Evolutionary conservation across 2,888 invertebrate species (phyloP).

Genomic region (Drosophila conformis): DNA sequence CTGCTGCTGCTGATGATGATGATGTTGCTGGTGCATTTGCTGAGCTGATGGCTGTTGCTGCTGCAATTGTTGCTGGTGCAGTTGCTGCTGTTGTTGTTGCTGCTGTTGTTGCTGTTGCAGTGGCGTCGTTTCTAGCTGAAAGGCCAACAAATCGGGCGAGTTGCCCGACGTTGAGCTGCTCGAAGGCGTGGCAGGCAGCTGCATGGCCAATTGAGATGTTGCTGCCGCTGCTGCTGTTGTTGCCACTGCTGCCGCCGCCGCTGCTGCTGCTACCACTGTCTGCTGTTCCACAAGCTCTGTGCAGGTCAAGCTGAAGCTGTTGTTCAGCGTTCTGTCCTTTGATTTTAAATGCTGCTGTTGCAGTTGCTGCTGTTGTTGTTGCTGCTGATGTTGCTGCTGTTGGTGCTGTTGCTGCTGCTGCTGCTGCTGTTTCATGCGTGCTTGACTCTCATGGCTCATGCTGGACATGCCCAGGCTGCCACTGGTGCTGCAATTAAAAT

Average conservation of each 20-base stretch:
- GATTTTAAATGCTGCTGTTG: slow-evolving; percentile 50
- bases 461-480: slow-evolving; percentile 79
- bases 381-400: slow-evolving; percentile 59
- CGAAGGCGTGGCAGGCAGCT: slow-evolving; percentile 73
- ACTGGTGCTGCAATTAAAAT: slow-evolving; percentile 58
- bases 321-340: slow-evolving; percentile 48
- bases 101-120: slow-evolving; percentile 51
- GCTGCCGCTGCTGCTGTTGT: slow-evolving; percentile 25
- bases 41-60: slow-evolving; percentile 38
- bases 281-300: slow-evolving; percentile 59
- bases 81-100: slow-evolving; percentile 45
- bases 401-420: slow-evolving; percentile 69
- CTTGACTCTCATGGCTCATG: slow-evolving; percentile 84
- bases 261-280: slow-evolving; percentile 34
- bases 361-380: slow-evolving; percentile 49
- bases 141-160: slow-evolving; percentile 81
- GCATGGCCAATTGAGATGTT: slow-evolving; percentile 54
- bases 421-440: slow-evolving; percentile 82
- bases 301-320: slow-evolving; percentile 52
- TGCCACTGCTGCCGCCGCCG: slow-evolving; percentile 23
- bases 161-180: slow-evolving; percentile 81
- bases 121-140: slow-evolving; percentile 61
- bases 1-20: slow-evolving; percentile 26
- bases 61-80: slow-evolving; percentile 51
- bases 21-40: slow-evolving; percentile 44